A percentile compares a stretch with the other conserved stretches of the same genome.
These are phyloP conservation scores for Dasyornis broadbenti DNA, from an alignment of 2,113 vertebrate species.

Conservation along the genomic window DNA sequence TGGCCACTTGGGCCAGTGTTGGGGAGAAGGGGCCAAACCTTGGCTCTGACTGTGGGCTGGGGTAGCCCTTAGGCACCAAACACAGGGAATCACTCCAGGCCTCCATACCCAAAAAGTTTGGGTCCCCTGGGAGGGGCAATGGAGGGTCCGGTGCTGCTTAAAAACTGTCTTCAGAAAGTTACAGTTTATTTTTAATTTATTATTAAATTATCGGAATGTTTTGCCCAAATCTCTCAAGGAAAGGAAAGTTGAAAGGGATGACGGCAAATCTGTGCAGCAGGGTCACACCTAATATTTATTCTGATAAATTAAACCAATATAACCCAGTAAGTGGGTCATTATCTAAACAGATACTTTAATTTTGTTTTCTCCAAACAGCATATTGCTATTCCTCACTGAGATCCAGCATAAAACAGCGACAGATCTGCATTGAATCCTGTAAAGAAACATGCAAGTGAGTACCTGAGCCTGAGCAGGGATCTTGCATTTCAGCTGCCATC, in stretches of 20 bases:
- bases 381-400: constrained; percentile 70
- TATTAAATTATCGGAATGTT: background rate
- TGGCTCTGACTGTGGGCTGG: background rate
- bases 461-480: background rate
- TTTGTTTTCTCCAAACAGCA: constrained; percentile 34
- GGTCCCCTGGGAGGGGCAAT: background rate
- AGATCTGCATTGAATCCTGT: constrained; percentile 73
- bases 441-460: constrained; percentile 83
- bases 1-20: background rate
- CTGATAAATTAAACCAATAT: background rate
- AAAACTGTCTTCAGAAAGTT: background rate
- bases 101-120: background rate
- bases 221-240: background rate
- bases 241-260: background rate
- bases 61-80: background rate
- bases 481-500: background rate
- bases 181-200: background rate
- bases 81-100: too few species aligned
- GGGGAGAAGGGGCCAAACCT: background rate
- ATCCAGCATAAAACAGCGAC: constrained; percentile 49
- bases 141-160: background rate
- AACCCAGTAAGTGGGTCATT: background rate
- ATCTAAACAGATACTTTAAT: background rate
- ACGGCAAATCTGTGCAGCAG: background rate
- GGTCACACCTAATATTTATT: background rate